Base-by-base conservation (phyloP, 2,888 invertebrate genomes). In the Callosobruchus maculatus region DNA sequence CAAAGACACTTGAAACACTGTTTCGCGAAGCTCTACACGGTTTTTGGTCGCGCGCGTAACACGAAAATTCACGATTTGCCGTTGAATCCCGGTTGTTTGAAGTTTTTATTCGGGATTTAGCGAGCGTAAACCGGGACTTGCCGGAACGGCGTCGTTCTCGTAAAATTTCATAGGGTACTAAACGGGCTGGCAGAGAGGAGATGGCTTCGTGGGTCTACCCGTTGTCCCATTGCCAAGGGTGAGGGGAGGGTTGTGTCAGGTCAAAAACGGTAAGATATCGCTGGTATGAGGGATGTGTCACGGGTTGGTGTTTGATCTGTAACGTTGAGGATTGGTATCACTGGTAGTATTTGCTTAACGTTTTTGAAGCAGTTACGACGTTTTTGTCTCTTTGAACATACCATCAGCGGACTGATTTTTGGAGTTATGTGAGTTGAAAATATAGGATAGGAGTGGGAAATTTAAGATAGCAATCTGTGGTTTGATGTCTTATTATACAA, bases 141-240 rank as follows among this genome's bases (percentile, higher is more conserved):
- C 83, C 83, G 83, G 83, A 84, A 82, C 83, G 83, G 81, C 83
- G 82, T 81, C 83, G 79, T 83, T 78, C 84, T 85, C 85, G 83
- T 86, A 85, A 86, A 86, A 84, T 85, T 85, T 86, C 84, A 85
- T 85, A 83, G 83, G 81, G 83, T 82, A 85, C 83, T 85, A 86
- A 86, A 85, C 83, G 80, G 82, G 78, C 81, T 82, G 83, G 81
- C 83, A 21, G 68, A 21, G 68, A 49, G 49, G 18, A 49, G 49
- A 49, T 49, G 18, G 13, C 49, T 49, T 18, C 49, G 49, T 13
- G 49, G 49, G 49, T 49, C 49, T 49, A 13, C 18, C 13, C 49
- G 49, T 49, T 49, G 49, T 49, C 18, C 49, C 49, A 18, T 49
- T 49, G 13, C 13, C 49, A 49, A 18, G 49, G 49, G n/a, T n/a